These are phyloP conservation scores for Tromatobia lineatoria DNA, from an alignment of 2,888 invertebrate genomes.

Conservation along the genomic window DNA sequence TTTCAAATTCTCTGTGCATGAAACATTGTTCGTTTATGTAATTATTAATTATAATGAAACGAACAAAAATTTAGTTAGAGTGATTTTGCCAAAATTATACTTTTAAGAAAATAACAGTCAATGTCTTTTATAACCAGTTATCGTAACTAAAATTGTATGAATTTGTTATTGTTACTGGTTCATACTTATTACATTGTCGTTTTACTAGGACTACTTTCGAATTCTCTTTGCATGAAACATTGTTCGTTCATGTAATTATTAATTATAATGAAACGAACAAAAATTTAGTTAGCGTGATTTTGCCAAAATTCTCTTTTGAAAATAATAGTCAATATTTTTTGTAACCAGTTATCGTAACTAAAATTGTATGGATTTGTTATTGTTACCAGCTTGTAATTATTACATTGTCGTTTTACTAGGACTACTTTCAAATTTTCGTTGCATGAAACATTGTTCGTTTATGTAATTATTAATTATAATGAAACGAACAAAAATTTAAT, in stretches of 20 bases:
- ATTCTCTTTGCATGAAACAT: neutral
- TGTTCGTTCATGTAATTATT: neutral
- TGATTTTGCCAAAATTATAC: no score
- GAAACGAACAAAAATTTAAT: neutral
- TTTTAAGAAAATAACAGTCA: no score
- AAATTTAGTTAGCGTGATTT: no score
- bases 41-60: neutral
- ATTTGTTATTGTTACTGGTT: slow-evolving; percentile 3
- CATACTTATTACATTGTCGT: neutral
- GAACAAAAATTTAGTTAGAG: no score
- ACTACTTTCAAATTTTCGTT: neutral
- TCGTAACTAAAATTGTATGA: slow-evolving; percentile 2
- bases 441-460: neutral
- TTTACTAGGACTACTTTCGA: neutral
- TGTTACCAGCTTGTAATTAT: neutral
- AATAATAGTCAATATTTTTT: no score
- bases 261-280: neutral
- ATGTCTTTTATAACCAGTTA: no score
- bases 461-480: neutral
- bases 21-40: neutral
- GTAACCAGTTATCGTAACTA: no score
- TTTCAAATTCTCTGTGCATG: neutral
- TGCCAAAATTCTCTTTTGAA: no score
- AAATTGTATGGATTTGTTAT: slow-evolving; percentile 9
- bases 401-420: neutral